phyloP scores from a whole-genome alignment of 2,113 vertebrate species.

The Ovibos moschatus region DNA sequence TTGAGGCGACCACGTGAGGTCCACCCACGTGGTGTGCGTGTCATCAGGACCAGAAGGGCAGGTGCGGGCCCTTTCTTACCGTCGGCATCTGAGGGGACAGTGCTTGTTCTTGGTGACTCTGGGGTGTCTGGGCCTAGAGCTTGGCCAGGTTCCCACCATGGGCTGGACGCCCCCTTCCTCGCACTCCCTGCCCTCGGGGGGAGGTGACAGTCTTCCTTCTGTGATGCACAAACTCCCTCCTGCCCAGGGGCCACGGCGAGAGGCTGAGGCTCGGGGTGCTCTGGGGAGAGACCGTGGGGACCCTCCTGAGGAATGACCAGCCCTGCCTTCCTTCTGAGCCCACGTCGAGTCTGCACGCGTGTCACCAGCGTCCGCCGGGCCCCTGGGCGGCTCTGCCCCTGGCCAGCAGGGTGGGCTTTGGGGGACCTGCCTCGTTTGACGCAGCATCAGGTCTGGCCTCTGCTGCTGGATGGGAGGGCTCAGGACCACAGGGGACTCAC shows the following conservation, averaged over 20 bases:
- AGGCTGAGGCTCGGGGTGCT: neutral
- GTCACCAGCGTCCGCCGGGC: neutral
- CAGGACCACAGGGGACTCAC: accelerated
- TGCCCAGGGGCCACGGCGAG: neutral
- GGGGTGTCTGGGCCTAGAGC: neutral
- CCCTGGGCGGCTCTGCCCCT: neutral
- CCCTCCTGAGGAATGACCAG: neutral
- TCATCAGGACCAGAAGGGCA: neutral
- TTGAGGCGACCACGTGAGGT: neutral
- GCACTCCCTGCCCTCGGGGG: neutral
- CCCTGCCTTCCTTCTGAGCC: neutral
- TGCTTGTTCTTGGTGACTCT: neutral
- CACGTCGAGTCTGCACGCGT: accelerated
- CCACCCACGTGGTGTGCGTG: neutral
- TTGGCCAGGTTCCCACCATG: neutral
- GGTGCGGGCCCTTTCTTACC: neutral
- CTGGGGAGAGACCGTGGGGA: neutral
- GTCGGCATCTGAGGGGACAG: neutral
- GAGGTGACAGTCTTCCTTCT: neutral
- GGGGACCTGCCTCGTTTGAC: neutral
- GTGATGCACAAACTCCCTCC: neutral
- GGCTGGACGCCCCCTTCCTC: neutral
- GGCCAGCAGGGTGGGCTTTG: accelerated
- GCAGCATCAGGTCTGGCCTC: neutral
- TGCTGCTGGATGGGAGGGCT: accelerated